Evolutionary conservation across 2,888 invertebrate genomes (phyloP), one percentile per base, ranked within the genome.

Genomic region (Cistogaster globosa): DNA sequence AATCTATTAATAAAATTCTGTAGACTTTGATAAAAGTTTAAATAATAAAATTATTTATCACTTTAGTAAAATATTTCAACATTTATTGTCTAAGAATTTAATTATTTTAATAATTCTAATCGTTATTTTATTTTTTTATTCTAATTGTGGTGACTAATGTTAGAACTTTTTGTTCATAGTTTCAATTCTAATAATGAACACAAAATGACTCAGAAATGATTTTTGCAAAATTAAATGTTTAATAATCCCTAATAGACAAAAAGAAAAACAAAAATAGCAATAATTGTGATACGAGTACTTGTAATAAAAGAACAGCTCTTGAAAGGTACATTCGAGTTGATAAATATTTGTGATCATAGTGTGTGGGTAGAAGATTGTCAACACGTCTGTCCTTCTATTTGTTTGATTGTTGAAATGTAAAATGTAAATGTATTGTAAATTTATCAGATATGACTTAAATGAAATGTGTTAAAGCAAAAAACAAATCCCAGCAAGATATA

Each of bases 211-310:
- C 84, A 84, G 48, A 72, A 57, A 16, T 51, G 20, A 62, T 77
- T 81, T 55, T 36, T 65, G 36, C 42, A 68, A 72, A 72, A 81
- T 77, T 57, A 81, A 74, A 72, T 72, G 68, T 68, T 72, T 74
- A 81, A 81, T 84, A 81, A 81, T 77, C 84, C 84, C 84, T 81
- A 84, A 68, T 68, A 84, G 69, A 78, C 69, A 63, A 45, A 18
- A 55, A 51, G 57, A 83, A 45, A 16, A 55, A 55, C 62, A 83
- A n/a, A n/a, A n/a, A 69, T 62, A 81, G 65, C 55, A 53, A 72
- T 62, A 69, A 71, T 57, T 22, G 18, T 26, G 36, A 62, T 48
- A 65, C 68, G 62, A n/a, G 51, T 62, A 72, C 42, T 42, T 12
- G 42, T 42, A 78, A 71, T n/a, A 63, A 78, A 71, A 69, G 63